Evolutionary conservation across 2,113 vertebrate species (phyloP).

Genomic region (Nesoenas mayeri): DNA sequence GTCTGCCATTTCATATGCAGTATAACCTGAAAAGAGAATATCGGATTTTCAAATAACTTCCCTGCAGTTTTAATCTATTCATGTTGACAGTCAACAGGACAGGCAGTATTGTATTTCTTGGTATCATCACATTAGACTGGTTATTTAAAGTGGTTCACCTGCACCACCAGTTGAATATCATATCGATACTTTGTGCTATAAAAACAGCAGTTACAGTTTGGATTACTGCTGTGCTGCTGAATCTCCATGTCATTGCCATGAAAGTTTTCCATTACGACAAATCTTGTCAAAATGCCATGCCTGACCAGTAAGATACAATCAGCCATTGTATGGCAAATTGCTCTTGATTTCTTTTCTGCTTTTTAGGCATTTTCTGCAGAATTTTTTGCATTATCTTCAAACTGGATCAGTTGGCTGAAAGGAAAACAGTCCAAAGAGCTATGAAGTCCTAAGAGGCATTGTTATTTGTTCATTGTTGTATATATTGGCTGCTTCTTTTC

Average conservation of each 20-base stretch:
- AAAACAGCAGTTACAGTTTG: constrained; percentile 73
- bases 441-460: constrained; percentile 28
- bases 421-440: constrained; percentile 7
- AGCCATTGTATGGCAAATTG: constrained; percentile 61
- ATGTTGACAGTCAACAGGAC: constrained; percentile 79
- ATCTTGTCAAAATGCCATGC: constrained; percentile 73
- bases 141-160: constrained; percentile 81
- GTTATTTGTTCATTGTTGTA: constrained; percentile 67
- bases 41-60: constrained; percentile 37
- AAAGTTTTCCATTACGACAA: not conserved
- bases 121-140: constrained; percentile 75
- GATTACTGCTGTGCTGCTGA: constrained; percentile 56
- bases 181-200: constrained; percentile 60
- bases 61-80: constrained; percentile 77
- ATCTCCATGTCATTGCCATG: not conserved
- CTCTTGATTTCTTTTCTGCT: constrained; percentile 57
- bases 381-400: constrained; percentile 32
- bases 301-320: constrained; percentile 18
- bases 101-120: constrained; percentile 79
- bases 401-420: constrained; percentile 23
- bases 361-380: constrained; percentile 46
- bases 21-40: constrained; percentile 61
- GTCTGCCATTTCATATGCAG: constrained; percentile 74
- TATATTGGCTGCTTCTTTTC: constrained; percentile 74
- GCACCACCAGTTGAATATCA: constrained; percentile 58